Evolutionary conservation across 2,113 vertebrate species (phyloP).

Genomic region (Hippocampus abdominalis): DNA sequence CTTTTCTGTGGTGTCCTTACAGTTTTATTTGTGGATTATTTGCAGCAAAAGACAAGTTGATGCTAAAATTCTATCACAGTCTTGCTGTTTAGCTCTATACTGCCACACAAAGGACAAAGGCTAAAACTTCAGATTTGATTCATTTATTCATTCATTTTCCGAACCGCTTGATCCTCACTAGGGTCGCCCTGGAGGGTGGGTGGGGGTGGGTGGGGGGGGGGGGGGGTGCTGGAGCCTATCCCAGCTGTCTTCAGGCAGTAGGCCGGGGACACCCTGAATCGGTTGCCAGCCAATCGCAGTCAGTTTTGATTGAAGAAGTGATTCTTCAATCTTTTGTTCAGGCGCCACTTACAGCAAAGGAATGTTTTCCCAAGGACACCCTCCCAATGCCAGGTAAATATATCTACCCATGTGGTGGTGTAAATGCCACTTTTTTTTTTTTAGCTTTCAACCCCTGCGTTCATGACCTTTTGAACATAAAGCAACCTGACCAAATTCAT

Average conservation of each 20-base stretch:
- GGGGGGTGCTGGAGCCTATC: too few species aligned
- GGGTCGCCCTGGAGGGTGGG: too few species aligned
- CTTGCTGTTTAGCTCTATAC: neutral
- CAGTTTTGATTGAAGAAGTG: neutral
- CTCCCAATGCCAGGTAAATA: too few species aligned
- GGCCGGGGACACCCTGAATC: too few species aligned
- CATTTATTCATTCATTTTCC: too few species aligned
- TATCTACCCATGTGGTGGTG: too few species aligned
- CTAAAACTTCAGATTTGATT: neutral
- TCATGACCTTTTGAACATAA: neutral
- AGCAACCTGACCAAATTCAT: neutral
- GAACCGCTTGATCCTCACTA: too few species aligned
- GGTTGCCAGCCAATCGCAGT: too few species aligned
- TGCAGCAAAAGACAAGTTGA: neutral
- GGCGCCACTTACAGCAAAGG: neutral
- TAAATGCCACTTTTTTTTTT: too few species aligned
- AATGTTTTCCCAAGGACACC: neutral
- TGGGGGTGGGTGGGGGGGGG: too few species aligned
- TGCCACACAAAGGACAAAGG: conserved; percentile 2
- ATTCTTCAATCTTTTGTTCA: neutral
- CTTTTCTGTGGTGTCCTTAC: neutral
- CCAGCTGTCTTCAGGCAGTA: too few species aligned
- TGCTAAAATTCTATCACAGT: neutral
- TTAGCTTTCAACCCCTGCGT: too few species aligned
- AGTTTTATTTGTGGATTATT: neutral